These are phyloP conservation scores for Knipowitschia caucasica DNA, from an alignment of 2,797 vertebrate genomes.

Conservation along the genomic window DNA sequence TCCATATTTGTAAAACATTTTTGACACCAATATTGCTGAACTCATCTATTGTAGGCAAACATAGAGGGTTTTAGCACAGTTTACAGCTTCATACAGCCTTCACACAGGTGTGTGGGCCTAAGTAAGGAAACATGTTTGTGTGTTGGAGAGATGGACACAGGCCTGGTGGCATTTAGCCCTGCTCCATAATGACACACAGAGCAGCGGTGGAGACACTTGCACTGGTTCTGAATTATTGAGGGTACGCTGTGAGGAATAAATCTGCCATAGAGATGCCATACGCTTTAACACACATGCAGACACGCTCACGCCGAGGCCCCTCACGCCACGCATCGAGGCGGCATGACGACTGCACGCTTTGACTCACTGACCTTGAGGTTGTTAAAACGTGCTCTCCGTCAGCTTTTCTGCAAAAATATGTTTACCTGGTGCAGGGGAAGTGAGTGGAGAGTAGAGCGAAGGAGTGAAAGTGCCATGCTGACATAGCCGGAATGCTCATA, in stretches of 20 bases:
- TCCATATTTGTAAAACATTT: background rate
- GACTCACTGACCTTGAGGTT: constrained; percentile 77
- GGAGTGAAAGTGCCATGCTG: constrained; percentile 51
- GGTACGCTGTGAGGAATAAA: constrained; percentile 69
- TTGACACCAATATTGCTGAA: background rate
- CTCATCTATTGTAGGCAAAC: background rate
- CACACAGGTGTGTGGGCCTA: constrained; percentile 42
- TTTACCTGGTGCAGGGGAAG: constrained; percentile 63
- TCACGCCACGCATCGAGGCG: constrained; percentile 47
- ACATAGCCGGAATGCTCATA: constrained; percentile 65
- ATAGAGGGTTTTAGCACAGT: constrained; percentile 30
- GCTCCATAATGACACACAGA: constrained; percentile 67
- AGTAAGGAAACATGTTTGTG: constrained; percentile 30
- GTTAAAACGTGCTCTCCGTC: constrained; percentile 78
- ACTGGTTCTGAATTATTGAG: constrained; percentile 75
- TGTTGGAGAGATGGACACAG: constrained; percentile 50
- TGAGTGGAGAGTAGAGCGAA: constrained; percentile 38
- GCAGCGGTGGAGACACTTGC: constrained; percentile 63
- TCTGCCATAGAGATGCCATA: constrained; percentile 63
- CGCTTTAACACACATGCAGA: constrained; percentile 40
- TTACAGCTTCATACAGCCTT: constrained; percentile 46
- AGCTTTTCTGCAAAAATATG: constrained; percentile 76
- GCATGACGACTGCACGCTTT: constrained; percentile 67
- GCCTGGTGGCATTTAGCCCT: constrained; percentile 70
- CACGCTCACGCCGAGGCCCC: constrained; percentile 28